Conservation (phyloP, 2,113 vertebrate species). For the Typhlomys cinereus region DNA sequence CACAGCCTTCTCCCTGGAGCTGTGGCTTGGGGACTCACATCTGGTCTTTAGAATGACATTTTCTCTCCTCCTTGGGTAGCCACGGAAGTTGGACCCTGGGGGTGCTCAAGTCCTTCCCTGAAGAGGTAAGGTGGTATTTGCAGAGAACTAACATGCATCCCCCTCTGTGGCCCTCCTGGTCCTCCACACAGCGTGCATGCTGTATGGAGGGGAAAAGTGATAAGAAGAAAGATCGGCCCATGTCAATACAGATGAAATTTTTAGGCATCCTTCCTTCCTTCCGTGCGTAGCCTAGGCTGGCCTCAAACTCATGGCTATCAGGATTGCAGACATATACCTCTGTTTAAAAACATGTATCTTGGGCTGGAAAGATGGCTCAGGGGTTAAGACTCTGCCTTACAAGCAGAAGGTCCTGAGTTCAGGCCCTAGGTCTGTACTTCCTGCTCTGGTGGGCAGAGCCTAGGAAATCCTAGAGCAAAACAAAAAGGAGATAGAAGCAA, state of each 20-base stretch:
- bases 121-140: neutral
- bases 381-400: too few species aligned
- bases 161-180: neutral
- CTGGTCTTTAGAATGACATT: neutral
- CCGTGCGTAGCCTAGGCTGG: neutral
- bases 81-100: neutral
- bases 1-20: neutral
- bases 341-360: neutral
- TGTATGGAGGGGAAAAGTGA: neutral
- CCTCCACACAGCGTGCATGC: neutral
- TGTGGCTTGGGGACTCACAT: neutral
- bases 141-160: neutral
- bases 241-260: neutral
- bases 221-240: neutral
- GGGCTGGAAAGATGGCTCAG: too few species aligned
- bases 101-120: neutral
- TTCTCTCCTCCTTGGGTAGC: neutral
- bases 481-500: too few species aligned
- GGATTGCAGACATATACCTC: neutral
- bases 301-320: neutral
- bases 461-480: too few species aligned
- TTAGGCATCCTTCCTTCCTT: neutral
- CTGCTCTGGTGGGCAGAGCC: too few species aligned
- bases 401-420: too few species aligned
- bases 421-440: too few species aligned